phyloP scores from a whole-genome alignment of 2,797 vertebrate genomes.

The Thunnus albacares region DNA sequence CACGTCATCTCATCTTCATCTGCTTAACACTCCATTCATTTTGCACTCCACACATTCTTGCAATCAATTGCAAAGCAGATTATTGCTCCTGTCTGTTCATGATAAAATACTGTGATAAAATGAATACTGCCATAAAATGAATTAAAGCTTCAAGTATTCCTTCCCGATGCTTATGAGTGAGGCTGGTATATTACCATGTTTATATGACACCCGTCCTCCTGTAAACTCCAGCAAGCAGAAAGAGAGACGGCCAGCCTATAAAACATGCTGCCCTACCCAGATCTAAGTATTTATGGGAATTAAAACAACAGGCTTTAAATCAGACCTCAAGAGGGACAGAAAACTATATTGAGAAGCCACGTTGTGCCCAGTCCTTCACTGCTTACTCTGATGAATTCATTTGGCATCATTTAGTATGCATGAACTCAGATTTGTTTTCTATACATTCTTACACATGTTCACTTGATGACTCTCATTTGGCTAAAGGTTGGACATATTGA shows the following conservation, averaged over 20 bases:
- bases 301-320: slow-evolving; percentile 87
- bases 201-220: slow-evolving; percentile 84
- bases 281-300: slow-evolving; percentile 82
- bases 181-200: slow-evolving; percentile 84
- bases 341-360: slow-evolving; percentile 33
- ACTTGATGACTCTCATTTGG: background rate
- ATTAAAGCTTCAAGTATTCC: slow-evolving; percentile 77
- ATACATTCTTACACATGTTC: background rate
- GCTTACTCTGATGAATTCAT: slow-evolving; percentile 44
- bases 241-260: slow-evolving; percentile 78
- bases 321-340: slow-evolving; percentile 72
- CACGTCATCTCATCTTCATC: slow-evolving; percentile 40
- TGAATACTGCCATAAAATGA: slow-evolving; percentile 71
- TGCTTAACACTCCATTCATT: slow-evolving; percentile 51
- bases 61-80: slow-evolving; percentile 69
- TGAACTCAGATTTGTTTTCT: background rate
- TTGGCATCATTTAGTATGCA: slow-evolving; percentile 1
- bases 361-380: slow-evolving; percentile 36
- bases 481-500: background rate
- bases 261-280: slow-evolving; percentile 75
- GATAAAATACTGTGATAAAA: slow-evolving; percentile 71
- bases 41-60: slow-evolving; percentile 29
- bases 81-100: slow-evolving; percentile 70
- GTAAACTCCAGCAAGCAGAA: slow-evolving; percentile 80
- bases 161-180: slow-evolving; percentile 76